Percentiles rank a stretch among this genome's conserved stretches.
Evolutionary conservation across 2,113 vertebrate genomes (phyloP).

Genomic region (Percopsis transmontana): DNA sequence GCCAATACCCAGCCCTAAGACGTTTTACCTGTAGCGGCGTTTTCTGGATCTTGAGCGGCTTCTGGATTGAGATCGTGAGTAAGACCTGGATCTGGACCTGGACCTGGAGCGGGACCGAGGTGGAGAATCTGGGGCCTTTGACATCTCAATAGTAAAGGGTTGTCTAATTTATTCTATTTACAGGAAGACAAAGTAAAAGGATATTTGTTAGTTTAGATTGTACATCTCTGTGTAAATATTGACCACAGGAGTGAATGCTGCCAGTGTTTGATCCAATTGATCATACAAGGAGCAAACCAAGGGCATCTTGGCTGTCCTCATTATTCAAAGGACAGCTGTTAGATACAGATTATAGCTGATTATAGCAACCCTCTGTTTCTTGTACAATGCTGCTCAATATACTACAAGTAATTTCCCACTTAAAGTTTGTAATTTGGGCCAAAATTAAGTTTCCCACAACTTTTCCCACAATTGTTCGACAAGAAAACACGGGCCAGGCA

Average conservation of each 20-base stretch:
- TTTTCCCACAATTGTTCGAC: no score
- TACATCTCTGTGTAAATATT: background rate
- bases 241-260: background rate
- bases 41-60: conserved; percentile 93
- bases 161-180: conserved; percentile 49
- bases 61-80: conserved; percentile 90
- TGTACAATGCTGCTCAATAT: no score
- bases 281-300: background rate
- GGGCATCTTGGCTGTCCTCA: background rate
- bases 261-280: background rate
- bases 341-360: background rate
- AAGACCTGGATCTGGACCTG: conserved; percentile 89
- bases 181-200: conserved; percentile 21
- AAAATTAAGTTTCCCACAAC: no score
- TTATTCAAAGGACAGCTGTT: background rate
- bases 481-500: no score
- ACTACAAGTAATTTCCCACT: no score
- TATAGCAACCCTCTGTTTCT: no score
- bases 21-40: conserved; percentile 88
- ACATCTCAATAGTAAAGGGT: conserved; percentile 78
- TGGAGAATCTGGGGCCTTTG: conserved; percentile 91
- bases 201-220: conserved; percentile 6
- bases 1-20: no score
- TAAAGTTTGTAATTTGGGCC: no score
- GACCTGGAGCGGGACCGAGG: conserved; percentile 89